A percentile compares a stretch with the other conserved stretches of the same genome.
phyloP scores from a whole-genome alignment of 2,113 vertebrate genomes.

The Chitala chitala region DNA sequence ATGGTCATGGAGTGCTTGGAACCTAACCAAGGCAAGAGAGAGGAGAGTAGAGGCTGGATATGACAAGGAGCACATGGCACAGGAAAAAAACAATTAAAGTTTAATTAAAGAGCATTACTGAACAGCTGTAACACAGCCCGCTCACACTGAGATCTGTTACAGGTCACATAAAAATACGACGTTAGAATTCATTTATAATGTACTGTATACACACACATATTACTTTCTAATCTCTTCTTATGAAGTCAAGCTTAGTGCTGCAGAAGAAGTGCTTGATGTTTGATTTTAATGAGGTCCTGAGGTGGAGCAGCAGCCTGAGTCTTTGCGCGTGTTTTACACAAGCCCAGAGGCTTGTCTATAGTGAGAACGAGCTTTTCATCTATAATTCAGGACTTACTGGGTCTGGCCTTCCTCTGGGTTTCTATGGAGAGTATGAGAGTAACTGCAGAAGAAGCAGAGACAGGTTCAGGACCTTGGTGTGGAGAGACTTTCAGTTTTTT shows the following conservation, averaged over 20 bases:
- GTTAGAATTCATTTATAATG: constrained; percentile 6
- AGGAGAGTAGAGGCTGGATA: too few relatives aligned
- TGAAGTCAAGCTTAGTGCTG: not conserved
- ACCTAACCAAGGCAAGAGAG: too few relatives aligned
- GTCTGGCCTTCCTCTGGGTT: constrained; percentile 51
- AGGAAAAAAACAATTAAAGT: too few relatives aligned
- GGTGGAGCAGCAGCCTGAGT: constrained; percentile 42
- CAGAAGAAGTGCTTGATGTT: constrained; percentile 49
- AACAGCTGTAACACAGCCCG: too few relatives aligned
- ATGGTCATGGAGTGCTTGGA: too few relatives aligned
- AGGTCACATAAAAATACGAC: too few relatives aligned
- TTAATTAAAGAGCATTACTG: too few relatives aligned
- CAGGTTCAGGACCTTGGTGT: not conserved
- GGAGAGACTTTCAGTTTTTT: too few relatives aligned
- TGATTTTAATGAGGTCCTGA: constrained; percentile 51
- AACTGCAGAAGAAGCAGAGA: constrained; percentile 32
- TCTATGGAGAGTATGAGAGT: constrained; percentile 42
- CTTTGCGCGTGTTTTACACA: constrained; percentile 29
- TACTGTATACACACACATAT: not conserved
- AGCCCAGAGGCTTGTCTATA: constrained; percentile 39
- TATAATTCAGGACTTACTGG: constrained; percentile 65
- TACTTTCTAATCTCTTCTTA: not conserved
- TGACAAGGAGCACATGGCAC: too few relatives aligned
- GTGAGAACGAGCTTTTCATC: constrained; percentile 53
- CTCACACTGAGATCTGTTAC: too few relatives aligned